Base-by-base conservation (phyloP, 2,113 vertebrate genomes). In the Chionis minor region DNA sequence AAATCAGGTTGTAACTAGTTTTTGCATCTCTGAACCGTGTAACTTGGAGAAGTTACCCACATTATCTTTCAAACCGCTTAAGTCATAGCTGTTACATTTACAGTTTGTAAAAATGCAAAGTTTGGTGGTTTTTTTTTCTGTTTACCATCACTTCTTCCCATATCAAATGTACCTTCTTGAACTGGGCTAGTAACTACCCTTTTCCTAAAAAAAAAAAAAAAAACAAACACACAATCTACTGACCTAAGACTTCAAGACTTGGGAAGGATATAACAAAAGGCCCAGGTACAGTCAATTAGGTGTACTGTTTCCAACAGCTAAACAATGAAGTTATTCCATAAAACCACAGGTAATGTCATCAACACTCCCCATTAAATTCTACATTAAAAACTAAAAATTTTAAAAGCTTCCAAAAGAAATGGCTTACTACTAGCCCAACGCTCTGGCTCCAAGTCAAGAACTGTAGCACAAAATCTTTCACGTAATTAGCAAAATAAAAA, bases 261-360 rank as follows among this genome's bases (percentile, higher is more conserved):
- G 9, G 1, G 8, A 65, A 49, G n/a, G 19, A 75, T 11, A 14
- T 9, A 19, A 1, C 5, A 26, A 21, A 3, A 12, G 6, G 19
- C 22, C 8, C 52, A 44, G 12, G 40, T 55, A 51, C 2, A 67
- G 56, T 20, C 5, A 0, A 24, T 63, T 13, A 52, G 8, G 14
- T 23, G 2, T 13, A 23, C 26, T 78, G 44, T 11, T 67, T 54
- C 18, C 28, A 65, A 94, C 15, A 75, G n/a, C 24, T 71, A 13
- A 86, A 24, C 27, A 75, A n/a, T 21, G 16, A 55, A 47, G 38
- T 24, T 33, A 72, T 8, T 77, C 23, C 21, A 47, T 22, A 33
- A 63, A 84, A 84, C 4, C 27, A 26, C 13, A 56, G 35, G 16
- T 33, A 30, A 27, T 6, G 6, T 23, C 3, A 0, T 14, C 11